These are phyloP conservation scores for Meghimatium bilineatum DNA, from an alignment of 2,888 invertebrate genomes.

Conservation along the genomic window DNA sequence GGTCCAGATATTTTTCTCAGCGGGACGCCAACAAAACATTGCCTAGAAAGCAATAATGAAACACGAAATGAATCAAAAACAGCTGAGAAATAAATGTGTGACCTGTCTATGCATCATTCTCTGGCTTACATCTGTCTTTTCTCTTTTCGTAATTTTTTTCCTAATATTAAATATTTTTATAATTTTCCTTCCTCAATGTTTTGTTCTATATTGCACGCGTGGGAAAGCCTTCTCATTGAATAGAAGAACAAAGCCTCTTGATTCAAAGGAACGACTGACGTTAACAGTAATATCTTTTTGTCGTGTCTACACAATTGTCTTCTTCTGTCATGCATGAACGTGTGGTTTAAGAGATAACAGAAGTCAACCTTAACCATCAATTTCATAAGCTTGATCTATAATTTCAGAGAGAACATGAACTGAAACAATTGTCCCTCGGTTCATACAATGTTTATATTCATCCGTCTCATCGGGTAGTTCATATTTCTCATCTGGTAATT, in stretches of 20 bases:
- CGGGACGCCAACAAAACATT: conserved; percentile 28
- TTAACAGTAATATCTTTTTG: not conserved
- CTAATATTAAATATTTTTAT: not conserved
- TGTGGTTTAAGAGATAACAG: no score
- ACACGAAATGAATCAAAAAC: conserved; percentile 22
- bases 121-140: conserved; percentile 1
- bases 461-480: not conserved
- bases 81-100: conserved; percentile 8
- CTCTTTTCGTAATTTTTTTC: not conserved
- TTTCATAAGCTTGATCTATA: no score
- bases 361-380: no score
- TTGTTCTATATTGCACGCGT: not conserved
- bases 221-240: not conserved
- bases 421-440: no score
- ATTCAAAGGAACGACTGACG: not conserved
- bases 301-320: not conserved
- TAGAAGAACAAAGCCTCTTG: not conserved
- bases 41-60: conserved; percentile 25
- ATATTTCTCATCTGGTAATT: not conserved
- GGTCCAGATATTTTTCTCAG: conserved; percentile 36
- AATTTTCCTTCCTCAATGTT: not conserved
- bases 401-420: no score
- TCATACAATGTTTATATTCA: no score
- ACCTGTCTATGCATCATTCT: not conserved
- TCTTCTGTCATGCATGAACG: not conserved